phyloP scores from a whole-genome alignment of 2,113 vertebrate genomes.

The Podilymbus podiceps region DNA sequence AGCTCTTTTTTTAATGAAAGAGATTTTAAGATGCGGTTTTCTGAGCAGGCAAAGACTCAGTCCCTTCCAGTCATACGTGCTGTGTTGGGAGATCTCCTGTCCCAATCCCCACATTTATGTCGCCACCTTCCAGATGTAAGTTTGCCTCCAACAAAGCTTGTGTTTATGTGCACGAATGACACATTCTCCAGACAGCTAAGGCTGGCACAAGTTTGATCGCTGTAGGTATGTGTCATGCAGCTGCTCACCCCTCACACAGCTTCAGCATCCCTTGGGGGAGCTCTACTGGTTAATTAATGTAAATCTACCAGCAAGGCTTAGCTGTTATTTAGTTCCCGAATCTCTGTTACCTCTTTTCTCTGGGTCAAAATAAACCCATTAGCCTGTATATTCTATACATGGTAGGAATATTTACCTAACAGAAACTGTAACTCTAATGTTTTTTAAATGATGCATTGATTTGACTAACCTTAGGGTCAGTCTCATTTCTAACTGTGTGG shows the following conservation, averaged over 20 bases:
- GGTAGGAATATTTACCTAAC: neutral
- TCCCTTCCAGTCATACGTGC: neutral
- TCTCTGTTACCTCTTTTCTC: neutral
- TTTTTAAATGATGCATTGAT: neutral
- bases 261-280: neutral
- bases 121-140: neutral
- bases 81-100: neutral
- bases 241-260: neutral
- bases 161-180: neutral
- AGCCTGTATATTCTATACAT: neutral
- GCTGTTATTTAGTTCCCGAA: neutral
- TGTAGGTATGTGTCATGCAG: neutral
- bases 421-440: neutral
- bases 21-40: neutral
- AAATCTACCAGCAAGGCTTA: neutral
- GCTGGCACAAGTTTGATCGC: neutral
- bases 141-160: neutral
- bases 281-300: neutral
- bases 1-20: neutral
- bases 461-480: neutral
- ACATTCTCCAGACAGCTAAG: neutral
- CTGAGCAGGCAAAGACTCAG: neutral
- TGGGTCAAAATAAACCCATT: neutral
- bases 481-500: neutral
- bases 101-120: fast-evolving